Evolutionary conservation across 2,888 invertebrate genomes (phyloP).

Genomic region (Synergus gifuensis): DNA sequence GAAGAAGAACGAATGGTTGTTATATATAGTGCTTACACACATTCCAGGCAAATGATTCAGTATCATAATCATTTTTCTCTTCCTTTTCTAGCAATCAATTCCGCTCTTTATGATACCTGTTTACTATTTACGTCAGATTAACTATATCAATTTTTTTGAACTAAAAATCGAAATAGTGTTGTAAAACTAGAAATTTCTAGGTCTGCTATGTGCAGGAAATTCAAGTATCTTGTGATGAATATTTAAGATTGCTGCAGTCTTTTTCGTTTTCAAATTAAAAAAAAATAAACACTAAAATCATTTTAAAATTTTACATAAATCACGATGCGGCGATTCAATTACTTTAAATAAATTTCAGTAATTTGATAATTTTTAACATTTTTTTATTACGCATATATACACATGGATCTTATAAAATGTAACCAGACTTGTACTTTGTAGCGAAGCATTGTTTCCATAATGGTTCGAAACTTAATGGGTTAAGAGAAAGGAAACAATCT

Average conservation of each 20-base stretch:
- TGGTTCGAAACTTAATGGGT: slow-evolving; percentile 21
- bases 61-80: slow-evolving; percentile 20
- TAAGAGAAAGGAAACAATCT: slow-evolving; percentile 38
- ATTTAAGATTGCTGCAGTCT: too few relatives aligned
- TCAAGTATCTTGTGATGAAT: background rate
- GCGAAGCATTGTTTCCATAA: slow-evolving; percentile 17
- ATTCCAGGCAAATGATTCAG: slow-evolving; percentile 21
- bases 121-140: slow-evolving; percentile 13
- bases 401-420: background rate
- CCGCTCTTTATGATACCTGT: slow-evolving; percentile 28
- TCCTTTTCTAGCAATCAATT: slow-evolving; percentile 15
- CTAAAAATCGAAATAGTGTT: background rate
- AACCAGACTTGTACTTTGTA: slow-evolving; percentile 3
- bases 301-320: background rate
- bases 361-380: background rate
- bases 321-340: too few relatives aligned
- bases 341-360: too few relatives aligned
- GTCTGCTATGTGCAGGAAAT: slow-evolving; percentile 36
- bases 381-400: background rate
- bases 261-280: background rate
- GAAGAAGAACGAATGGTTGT: background rate
- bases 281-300: background rate
- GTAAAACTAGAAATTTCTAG: slow-evolving; percentile 18
- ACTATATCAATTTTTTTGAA: slow-evolving; percentile 32
- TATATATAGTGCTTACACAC: background rate